Conservation (phyloP, 2,888 invertebrate species). For the Drosophila picticornis region DNA sequence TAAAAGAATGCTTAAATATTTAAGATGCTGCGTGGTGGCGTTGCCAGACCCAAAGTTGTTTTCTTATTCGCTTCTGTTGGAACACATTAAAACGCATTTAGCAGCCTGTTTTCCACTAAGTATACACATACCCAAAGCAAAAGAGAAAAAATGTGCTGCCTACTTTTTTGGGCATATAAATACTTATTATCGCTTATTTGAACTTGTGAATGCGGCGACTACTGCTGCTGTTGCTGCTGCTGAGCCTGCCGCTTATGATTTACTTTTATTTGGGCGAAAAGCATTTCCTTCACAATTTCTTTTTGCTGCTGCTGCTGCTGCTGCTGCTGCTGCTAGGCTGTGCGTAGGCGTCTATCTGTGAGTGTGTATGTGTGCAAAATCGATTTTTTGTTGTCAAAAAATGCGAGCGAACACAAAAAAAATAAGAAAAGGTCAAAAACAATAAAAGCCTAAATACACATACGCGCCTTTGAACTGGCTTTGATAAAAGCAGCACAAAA, state of each 20-base stretch:
- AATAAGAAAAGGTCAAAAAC: constrained; percentile 77
- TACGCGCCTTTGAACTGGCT: constrained; percentile 79
- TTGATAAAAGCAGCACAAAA: constrained; percentile 68
- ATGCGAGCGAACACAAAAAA: constrained; percentile 2
- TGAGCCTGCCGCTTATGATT: constrained; percentile 52
- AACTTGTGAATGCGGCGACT: constrained; percentile 67
- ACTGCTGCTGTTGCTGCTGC: constrained; percentile 30
- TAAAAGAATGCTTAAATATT: constrained; percentile 76
- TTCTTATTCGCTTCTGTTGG: constrained; percentile 25
- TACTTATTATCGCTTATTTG: constrained; percentile 82
- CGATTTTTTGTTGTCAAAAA: constrained; percentile 68
- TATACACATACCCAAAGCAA: constrained; percentile 20
- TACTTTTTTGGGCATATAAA: constrained; percentile 68
- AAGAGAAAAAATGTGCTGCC: constrained; percentile 34
- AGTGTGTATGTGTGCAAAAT: constrained; percentile 51
- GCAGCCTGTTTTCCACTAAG: constrained; percentile 57
- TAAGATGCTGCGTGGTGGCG: constrained; percentile 51
- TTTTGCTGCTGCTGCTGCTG: constrained; percentile 1
- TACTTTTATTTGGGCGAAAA: constrained; percentile 60
- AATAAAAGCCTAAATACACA: constrained; percentile 81
- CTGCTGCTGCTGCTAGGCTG: constrained; percentile 21
- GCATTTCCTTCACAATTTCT: constrained; percentile 48
- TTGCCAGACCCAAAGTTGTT: constrained; percentile 55
- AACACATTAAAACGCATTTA: constrained; percentile 80
- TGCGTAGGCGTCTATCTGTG: constrained; percentile 41